Conservation (phyloP, 2,888 invertebrate genomes). For the Lithophane socia region DNA sequence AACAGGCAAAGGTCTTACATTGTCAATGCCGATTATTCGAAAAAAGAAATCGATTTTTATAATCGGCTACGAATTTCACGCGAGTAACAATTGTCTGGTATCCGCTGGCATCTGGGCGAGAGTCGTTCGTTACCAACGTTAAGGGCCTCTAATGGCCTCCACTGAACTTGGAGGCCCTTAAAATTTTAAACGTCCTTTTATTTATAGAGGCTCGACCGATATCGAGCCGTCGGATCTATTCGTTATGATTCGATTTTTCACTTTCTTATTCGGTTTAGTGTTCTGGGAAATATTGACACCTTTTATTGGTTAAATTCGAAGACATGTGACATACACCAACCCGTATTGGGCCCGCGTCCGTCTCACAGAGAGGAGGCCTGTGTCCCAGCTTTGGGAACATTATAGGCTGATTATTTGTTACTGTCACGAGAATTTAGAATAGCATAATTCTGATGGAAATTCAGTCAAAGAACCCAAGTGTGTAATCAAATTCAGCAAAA, state of each 20-base stretch:
- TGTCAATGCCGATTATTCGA: conserved; percentile 60
- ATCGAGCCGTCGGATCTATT: conserved; percentile 81
- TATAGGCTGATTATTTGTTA: background rate
- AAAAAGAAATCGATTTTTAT: conserved; percentile 73
- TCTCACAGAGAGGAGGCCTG: background rate
- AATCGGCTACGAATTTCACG: conserved; percentile 81
- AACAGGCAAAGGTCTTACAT: conserved; percentile 62
- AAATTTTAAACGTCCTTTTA: conserved; percentile 88
- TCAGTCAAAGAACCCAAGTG: background rate
- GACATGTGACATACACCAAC: background rate
- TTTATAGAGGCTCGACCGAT: conserved; percentile 85
- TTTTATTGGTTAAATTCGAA: conserved; percentile 21
- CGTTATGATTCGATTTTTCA: conserved; percentile 80
- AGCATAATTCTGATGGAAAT: background rate
- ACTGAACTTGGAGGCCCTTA: conserved; percentile 83
- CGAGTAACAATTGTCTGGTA: conserved; percentile 85
- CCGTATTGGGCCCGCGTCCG: background rate
- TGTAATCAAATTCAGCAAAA: conserved; percentile 7
- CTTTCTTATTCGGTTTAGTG: conserved; percentile 55
- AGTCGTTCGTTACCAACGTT: conserved; percentile 82
- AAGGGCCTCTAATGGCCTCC: conserved; percentile 88
- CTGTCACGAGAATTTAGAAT: background rate
- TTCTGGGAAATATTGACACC: conserved; percentile 42
- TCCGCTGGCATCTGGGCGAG: conserved; percentile 81
- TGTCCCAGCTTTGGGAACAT: background rate